Base-by-base conservation (phyloP, 1,140 invertebrate genomes). In the Aethina tumida region DNA sequence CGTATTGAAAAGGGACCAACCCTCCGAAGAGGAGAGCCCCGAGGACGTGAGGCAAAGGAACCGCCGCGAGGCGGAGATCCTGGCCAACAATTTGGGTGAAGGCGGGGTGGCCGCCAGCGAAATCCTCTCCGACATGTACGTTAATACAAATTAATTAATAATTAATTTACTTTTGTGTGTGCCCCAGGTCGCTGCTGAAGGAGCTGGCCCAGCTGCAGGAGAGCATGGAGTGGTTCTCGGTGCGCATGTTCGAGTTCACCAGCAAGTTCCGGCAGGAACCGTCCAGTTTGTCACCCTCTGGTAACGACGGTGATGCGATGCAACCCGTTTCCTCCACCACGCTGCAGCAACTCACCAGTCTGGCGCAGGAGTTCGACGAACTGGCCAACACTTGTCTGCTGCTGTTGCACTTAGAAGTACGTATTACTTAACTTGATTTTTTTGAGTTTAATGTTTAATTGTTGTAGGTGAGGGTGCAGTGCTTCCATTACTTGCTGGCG, bases 121-220 rank as follows among this genome's bases (percentile, higher is more conserved):
- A 63, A 87, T 94, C 39, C 67, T 93, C 5, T 77, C 77, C 0
- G 86, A 83, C 1, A n/a, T n/a, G n/a, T n/a, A n/a, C n/a, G n/a
- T n/a, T n/a, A n/a, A n/a, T n/a, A n/a, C 10, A 2, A 21, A 22
- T 21, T 20, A 21, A 10, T 17, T 6, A 18, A 6, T 18, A 18
- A 21, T 34, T 12, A 31, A 31, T 13, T 8, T 5, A 17, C 19
- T 8, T 37, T 30, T 2, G 10, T 16, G 35, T 31, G 45, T 22
- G 47, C 45, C 10, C 42, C 47, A 14, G 42, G 21, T 71, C 71
- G 19, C 79, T 87, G 45, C 67, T 95, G 8, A 79, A 79, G 41
- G 82, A 84, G 39, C 60, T 96, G 1, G 91, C 87, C 1, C 80
- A 90, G 41, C 67, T 97, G 16, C 89, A 93, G 58, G 91, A 97